Evolutionary conservation across 2,888 invertebrate genomes (phyloP).

Genomic region (Nycteola revayana): DNA sequence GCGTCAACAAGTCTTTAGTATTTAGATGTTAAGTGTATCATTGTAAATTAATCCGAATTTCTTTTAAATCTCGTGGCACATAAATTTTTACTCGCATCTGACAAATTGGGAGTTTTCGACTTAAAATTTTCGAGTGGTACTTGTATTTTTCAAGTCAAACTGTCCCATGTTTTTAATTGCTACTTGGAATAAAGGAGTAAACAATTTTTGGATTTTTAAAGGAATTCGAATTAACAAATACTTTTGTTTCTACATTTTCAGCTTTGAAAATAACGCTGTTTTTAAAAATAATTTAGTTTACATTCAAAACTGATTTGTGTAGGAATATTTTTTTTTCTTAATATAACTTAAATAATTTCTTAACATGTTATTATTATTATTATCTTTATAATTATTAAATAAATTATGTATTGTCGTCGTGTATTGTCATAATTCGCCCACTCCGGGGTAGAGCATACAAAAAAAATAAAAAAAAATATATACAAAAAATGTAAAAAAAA

Average conservation of each 20-base stretch:
- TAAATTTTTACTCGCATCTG: too few relatives aligned
- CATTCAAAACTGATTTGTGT: slow-evolving; percentile 51
- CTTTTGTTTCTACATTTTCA: slow-evolving; percentile 56
- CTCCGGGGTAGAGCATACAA: slow-evolving; percentile 70
- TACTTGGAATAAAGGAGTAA: not conserved
- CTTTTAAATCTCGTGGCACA: slow-evolving; percentile 16
- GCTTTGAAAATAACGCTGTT: slow-evolving; percentile 49
- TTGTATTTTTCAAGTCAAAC: slow-evolving; percentile 2
- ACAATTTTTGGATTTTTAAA: slow-evolving; percentile 15
- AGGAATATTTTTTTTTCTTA: slow-evolving; percentile 37
- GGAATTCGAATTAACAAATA: slow-evolving; percentile 34
- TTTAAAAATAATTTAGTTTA: too few relatives aligned
- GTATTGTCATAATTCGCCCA: slow-evolving; percentile 56
- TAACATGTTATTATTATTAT: slow-evolving; percentile 48
- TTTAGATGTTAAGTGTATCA: slow-evolving; percentile 42
- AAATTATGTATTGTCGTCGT: slow-evolving; percentile 69
- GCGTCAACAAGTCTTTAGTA: slow-evolving; percentile 43
- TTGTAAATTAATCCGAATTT: slow-evolving; percentile 35
- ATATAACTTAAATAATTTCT: slow-evolving; percentile 28
- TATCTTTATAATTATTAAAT: slow-evolving; percentile 30
- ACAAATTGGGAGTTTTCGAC: slow-evolving; percentile 2
- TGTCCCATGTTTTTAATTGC: not conserved
- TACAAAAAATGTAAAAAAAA: slow-evolving; percentile 39
- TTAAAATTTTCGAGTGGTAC: slow-evolving; percentile 10
- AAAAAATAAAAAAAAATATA: slow-evolving; percentile 36